Base-by-base conservation (phyloP, 2,113 vertebrate genomes). In the Morphnarchus princeps region DNA sequence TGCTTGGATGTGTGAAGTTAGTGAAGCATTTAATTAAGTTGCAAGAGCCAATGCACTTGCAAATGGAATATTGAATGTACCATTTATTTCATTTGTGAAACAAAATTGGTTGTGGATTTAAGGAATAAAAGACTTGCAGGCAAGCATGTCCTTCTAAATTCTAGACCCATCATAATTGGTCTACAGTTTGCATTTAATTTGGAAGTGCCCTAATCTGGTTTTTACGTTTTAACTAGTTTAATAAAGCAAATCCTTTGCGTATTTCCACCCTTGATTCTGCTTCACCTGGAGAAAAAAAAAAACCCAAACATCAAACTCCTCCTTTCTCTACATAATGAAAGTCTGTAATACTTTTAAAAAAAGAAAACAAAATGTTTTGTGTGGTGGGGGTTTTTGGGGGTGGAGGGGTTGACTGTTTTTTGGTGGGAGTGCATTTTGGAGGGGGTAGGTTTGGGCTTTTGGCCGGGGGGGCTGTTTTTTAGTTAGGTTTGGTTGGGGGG, bases 1-100 rank as follows among this genome's bases (percentile, higher is more conserved):
- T 80, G 22, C 54, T 92, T 80, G 85, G n/a, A 52, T 89, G 40
- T 76, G 57, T 95, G 70, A 93, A 88, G 81, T 77, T 91, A 90
- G 80, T 72, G 81, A 94, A 78, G 45, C 78, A 65, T 87, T 89
- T 95, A 95, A 97, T 95, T 87, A 91, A 89, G 82, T 22, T 77
- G 67, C 65, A 69, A 79, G 47, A 69, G 63, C 77, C 87, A 81
- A 38, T 78, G 59, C 84, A 57, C 67, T 89, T 79, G 65, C 69
- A 95, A 91, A 69, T 89, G 43, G 34, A 91, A 94, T 93, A 40
- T 61, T 63, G 87, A 95, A 76, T 4, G 5, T 50, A 26, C 11
- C 16, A 50, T 26, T 77, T 73, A 61, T 49, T 93, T 91, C 21
- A 87, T 82, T 88, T 11, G 5, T 91, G 77, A 58, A 94, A 90